Percentiles rank a stretch among this genome's conserved stretches.
These are phyloP conservation scores for Takifugu bimaculatus DNA, from an alignment of 2,113 vertebrate genomes.

Conservation along the genomic window DNA sequence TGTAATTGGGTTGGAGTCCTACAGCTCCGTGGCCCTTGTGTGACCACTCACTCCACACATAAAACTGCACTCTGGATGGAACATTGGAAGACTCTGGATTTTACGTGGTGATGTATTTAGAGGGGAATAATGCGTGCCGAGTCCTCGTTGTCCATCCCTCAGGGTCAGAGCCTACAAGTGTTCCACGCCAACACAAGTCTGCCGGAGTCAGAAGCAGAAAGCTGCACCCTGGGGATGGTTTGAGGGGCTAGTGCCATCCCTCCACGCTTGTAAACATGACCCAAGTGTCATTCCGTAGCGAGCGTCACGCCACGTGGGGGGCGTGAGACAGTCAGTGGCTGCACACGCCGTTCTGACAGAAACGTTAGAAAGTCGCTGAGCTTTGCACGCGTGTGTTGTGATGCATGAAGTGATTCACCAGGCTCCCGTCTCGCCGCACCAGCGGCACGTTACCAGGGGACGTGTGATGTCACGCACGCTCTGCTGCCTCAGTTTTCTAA, in stretches of 20 bases:
- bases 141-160: slow-evolving; percentile 6
- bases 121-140: slow-evolving; percentile 9
- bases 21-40: slow-evolving; percentile 55
- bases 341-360: slow-evolving; percentile 44
- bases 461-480: slow-evolving; percentile 53
- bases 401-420: slow-evolving; percentile 62
- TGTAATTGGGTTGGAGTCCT: slow-evolving; percentile 65
- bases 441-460: slow-evolving; percentile 62
- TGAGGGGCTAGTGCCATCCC: slow-evolving; percentile 14
- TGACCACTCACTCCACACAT: slow-evolving; percentile 52
- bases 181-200: slow-evolving; percentile 22
- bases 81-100: slow-evolving; percentile 35
- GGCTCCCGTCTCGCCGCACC: slow-evolving; percentile 60
- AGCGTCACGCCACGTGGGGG: slow-evolving; percentile 22
- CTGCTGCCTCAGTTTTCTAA: slow-evolving; percentile 16
- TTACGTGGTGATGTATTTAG: slow-evolving; percentile 24
- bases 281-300: slow-evolving; percentile 13
- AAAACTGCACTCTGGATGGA: slow-evolving; percentile 54
- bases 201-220: slow-evolving; percentile 6
- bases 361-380: slow-evolving; percentile 33
- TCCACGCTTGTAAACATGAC: neutral
- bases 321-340: slow-evolving; percentile 47
- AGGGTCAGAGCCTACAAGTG: neutral
- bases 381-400: slow-evolving; percentile 57
- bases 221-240: neutral